These are phyloP conservation scores for Cylindroiulus punctatus DNA, from an alignment of 2,888 invertebrate species.

Conservation along the genomic window DNA sequence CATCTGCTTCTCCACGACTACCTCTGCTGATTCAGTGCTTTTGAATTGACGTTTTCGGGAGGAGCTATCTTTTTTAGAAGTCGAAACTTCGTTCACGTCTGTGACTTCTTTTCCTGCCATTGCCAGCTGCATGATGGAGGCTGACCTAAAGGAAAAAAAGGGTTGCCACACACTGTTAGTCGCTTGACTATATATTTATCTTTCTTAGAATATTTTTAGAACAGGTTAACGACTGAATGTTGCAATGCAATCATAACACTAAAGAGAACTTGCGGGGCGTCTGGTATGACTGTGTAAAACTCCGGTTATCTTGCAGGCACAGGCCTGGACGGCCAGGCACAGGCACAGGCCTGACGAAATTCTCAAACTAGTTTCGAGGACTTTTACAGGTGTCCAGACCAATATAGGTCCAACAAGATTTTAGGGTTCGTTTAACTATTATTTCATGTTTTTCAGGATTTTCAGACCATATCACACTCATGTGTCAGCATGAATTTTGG, in stretches of 20 bases:
- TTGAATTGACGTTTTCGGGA: not conserved
- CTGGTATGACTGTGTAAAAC: too few species aligned
- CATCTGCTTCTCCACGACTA: not conserved
- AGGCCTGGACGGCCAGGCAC: too few species aligned
- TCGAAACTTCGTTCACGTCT: not conserved
- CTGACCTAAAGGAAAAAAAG: not conserved
- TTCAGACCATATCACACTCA: too few species aligned
- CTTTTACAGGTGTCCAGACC: too few species aligned
- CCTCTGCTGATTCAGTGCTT: not conserved
- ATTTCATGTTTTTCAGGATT: too few species aligned
- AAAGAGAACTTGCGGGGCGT: too few species aligned
- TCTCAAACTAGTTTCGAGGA: too few species aligned
- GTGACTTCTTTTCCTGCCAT: constrained; percentile 21
- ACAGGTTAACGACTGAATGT: not conserved
- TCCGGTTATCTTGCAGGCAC: too few species aligned
- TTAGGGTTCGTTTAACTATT: too few species aligned
- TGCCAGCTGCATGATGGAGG: constrained; percentile 7
- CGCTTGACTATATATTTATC: not conserved
- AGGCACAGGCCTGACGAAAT: too few species aligned
- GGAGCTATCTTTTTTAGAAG: not conserved
- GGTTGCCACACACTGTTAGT: constrained; percentile 6
- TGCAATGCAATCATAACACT: not conserved
- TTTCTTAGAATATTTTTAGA: constrained; percentile 12
- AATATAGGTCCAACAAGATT: too few species aligned
- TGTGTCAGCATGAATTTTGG: too few species aligned